phyloP scores from a whole-genome alignment of 2,113 vertebrate species.

The Charina bottae region DNA sequence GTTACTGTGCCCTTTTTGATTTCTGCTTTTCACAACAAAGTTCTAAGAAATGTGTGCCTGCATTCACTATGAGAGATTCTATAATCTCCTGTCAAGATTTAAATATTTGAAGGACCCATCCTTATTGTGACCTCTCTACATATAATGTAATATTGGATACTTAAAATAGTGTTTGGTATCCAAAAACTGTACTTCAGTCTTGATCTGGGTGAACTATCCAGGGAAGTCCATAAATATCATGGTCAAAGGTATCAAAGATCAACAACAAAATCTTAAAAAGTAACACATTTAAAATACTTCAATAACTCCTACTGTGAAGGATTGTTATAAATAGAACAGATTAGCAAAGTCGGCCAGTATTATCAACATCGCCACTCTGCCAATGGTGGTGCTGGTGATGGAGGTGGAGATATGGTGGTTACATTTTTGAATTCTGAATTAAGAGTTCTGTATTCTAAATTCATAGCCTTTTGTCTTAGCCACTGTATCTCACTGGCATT shows the following conservation, averaged over 20 bases:
- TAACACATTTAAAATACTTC: background rate
- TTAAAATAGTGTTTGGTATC: background rate
- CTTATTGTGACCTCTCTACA: no score
- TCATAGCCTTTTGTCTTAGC: background rate
- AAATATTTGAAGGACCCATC: background rate
- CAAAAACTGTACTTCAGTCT: background rate
- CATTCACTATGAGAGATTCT: background rate
- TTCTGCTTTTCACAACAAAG: slow-evolving; percentile 10
- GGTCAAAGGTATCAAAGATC: background rate
- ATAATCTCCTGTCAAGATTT: background rate
- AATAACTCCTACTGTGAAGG: background rate
- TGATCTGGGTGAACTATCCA: background rate
- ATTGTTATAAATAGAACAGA: background rate
- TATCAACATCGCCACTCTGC: background rate
- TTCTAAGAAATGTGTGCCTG: background rate
- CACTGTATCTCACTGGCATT: background rate
- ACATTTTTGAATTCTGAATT: background rate
- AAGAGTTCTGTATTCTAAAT: background rate
- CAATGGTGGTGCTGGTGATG: background rate
- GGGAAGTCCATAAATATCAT: background rate
- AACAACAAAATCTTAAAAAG: background rate
- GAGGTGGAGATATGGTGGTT: background rate
- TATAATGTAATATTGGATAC: background rate
- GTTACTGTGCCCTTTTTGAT: slow-evolving; percentile 6
- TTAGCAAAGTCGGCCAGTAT: background rate